Base-by-base conservation (phyloP, 2,113 vertebrate genomes). In the Astur gentilis region DNA sequence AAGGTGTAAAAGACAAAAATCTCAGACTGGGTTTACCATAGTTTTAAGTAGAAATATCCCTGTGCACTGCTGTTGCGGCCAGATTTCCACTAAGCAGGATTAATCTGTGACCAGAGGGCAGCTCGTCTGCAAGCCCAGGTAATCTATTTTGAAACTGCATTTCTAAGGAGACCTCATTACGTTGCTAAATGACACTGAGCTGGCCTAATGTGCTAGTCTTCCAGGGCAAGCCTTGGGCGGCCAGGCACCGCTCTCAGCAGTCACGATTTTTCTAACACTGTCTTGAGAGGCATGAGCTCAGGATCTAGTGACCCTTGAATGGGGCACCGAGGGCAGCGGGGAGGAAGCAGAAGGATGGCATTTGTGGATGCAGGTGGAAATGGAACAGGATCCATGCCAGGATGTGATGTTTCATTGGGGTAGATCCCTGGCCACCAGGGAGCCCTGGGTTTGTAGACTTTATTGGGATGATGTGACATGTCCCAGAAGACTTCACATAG, bases 91-190 rank as follows among this genome's bases (percentile, higher is more conserved):
- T 67, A 55, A 71, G 65, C 31, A 67, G 83, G 55, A 38, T 89
- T 64, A 45, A 49, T 84, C 57, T 85, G 69, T 95, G 81, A 87
- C 66, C 70, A 89, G 87, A 83, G 81, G 65, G 61, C 83, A 84
- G 57, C 83, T 90, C 8, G 1, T 76, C 86, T 85, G 52, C 0
- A 1, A 90, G 55, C 36, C 47, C 83, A 95, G 86, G 86, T 82
- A 83, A 95, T 87, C 57, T 66, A 4, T 91, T 83, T 57, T 72
- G 73, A 76, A 95, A 85, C 20, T 80, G 17, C 16, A 29, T 85
- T 96, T 95, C 86, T 95, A 62, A 83, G 47, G 47, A 91, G 70
- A 82, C 60, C 57, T 95, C 89, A 77, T 92, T 96, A 65, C 52
- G 57, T 45, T 65, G 67, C 45, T 40, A 67, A 57, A 67, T 75